A percentile compares a stretch with the other conserved stretches of the same genome.
phyloP scores from a whole-genome alignment of 2,888 invertebrate species.

The Drosophila eohydei region DNA sequence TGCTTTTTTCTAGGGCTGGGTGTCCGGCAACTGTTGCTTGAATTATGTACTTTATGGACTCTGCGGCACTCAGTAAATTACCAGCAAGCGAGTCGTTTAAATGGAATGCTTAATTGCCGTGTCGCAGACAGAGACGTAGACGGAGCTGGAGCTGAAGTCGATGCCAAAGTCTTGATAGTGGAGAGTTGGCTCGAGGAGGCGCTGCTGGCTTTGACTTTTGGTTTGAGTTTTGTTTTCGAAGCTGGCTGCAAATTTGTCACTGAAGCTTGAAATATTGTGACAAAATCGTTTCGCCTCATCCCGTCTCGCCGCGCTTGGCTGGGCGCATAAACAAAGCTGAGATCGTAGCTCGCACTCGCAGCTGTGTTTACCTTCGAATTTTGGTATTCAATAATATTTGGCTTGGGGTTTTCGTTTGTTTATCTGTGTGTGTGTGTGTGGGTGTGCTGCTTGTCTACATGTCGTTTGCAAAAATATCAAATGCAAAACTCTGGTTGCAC shows the following conservation, averaged over 20 bases:
- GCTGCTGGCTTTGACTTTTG: conserved; percentile 13
- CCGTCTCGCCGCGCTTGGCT: conserved; percentile 49
- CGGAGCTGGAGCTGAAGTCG: conserved; percentile 29
- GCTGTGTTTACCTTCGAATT: conserved; percentile 77
- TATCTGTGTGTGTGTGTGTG: conserved; percentile 15
- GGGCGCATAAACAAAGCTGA: conserved; percentile 48
- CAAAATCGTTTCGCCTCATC: conserved; percentile 45
- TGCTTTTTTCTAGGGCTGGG: not conserved
- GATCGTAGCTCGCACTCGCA: conserved; percentile 50
- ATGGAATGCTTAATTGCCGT: conserved; percentile 60
- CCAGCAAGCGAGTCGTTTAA: conserved; percentile 28
- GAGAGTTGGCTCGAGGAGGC: conserved; percentile 19
- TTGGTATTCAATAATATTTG: conserved; percentile 77
- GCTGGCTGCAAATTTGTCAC: conserved; percentile 38
- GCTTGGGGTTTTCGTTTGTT: conserved; percentile 38
- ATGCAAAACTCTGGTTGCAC: conserved; percentile 66
- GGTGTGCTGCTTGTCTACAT: conserved; percentile 59
- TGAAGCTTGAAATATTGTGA: conserved; percentile 47
- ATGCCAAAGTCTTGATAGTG: conserved; percentile 65
- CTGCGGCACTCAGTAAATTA: conserved; percentile 76
- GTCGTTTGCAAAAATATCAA: conserved; percentile 74
- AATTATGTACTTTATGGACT: conserved; percentile 43
- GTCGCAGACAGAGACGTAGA: conserved; percentile 24
- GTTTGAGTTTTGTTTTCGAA: conserved; percentile 24
- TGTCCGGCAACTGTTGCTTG: conserved; percentile 55